A percentile compares a stretch with the other conserved stretches of the same genome.
Conservation (phyloP, 1,140 invertebrate species). For the Nasonia giraulti region DNA sequence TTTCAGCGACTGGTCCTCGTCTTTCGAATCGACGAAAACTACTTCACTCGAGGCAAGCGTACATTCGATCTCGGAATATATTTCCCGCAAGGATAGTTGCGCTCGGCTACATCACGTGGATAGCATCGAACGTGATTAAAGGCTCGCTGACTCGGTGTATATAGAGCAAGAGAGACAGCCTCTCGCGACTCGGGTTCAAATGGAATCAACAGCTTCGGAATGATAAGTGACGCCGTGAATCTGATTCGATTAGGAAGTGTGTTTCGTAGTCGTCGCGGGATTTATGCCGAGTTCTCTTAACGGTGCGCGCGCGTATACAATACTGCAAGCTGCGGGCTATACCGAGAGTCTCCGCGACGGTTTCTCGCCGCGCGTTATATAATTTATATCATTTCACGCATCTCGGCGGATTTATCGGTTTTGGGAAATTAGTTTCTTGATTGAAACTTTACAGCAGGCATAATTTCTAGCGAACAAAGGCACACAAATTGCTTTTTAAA, state of each 20-base stretch:
- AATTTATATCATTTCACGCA: too few relatives aligned
- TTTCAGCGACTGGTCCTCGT: too few relatives aligned
- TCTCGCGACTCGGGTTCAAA: conserved; percentile 62
- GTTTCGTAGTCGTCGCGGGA: conserved; percentile 52
- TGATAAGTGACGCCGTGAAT: conserved; percentile 67
- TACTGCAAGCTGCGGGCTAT: too few relatives aligned
- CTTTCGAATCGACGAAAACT: too few relatives aligned
- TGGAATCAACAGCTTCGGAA: conserved; percentile 67
- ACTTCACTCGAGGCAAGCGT: neutral
- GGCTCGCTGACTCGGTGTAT: conserved; percentile 35
- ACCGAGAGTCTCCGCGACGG: too few relatives aligned
- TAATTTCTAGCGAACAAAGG: too few relatives aligned
- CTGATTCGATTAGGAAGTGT: conserved; percentile 71
- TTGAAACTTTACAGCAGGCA: too few relatives aligned
- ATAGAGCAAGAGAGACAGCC: conserved; percentile 45
- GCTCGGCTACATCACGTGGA: neutral
- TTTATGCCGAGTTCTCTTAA: neutral
- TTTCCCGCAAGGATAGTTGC: neutral
- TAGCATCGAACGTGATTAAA: conserved; percentile 58
- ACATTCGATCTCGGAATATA: conserved; percentile 11
- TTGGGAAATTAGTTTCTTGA: too few relatives aligned
- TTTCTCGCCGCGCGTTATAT: too few relatives aligned
- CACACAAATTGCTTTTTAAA: neutral
- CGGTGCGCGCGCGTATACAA: too few relatives aligned
- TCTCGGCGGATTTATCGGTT: too few relatives aligned